A percentile compares a stretch with the other conserved stretches of the same genome.
These are phyloP conservation scores for Stratiolaelaps scimitus DNA, from an alignment of 1,140 invertebrate genomes.

Conservation along the genomic window DNA sequence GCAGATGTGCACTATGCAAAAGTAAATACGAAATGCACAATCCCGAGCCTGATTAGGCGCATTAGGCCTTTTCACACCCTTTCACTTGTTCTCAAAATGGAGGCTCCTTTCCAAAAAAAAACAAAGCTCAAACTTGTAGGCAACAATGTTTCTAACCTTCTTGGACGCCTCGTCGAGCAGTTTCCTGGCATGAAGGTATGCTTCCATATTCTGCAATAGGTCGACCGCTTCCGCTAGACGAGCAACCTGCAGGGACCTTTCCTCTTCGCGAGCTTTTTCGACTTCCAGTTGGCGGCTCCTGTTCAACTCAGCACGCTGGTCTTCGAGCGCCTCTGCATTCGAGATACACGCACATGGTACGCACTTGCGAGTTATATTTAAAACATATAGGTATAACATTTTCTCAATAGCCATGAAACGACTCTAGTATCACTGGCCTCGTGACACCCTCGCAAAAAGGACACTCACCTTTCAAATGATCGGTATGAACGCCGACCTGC, in stretches of 20 bases:
- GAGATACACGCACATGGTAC: not conserved
- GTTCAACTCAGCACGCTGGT: slow-evolving; percentile 57
- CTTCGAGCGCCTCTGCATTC: slow-evolving; percentile 47
- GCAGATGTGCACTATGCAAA: no score
- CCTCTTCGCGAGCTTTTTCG: slow-evolving; percentile 57
- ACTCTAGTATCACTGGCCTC: no score
- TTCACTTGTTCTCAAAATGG: no score
- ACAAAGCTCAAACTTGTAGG: slow-evolving; percentile 52
- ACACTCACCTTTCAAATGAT: slow-evolving; percentile 58
- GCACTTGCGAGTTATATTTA: not conserved
- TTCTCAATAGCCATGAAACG: not conserved
- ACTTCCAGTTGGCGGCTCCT: slow-evolving; percentile 51
- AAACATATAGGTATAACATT: not conserved
- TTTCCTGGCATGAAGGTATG: slow-evolving; percentile 32
- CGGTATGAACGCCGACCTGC: slow-evolving; percentile 65
- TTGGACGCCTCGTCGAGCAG: slow-evolving; percentile 40
- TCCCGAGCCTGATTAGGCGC: no score
- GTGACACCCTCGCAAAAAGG: no score
- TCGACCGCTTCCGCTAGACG: slow-evolving; percentile 65
- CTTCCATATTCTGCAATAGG: slow-evolving; percentile 39
- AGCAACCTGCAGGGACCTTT: slow-evolving; percentile 54
- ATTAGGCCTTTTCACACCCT: no score
- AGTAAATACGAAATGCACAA: no score
- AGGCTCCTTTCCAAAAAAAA: not conserved
- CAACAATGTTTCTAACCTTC: slow-evolving; percentile 41